Conservation (phyloP, 2,113 vertebrate species). For the Cheirogaleus medius region DNA sequence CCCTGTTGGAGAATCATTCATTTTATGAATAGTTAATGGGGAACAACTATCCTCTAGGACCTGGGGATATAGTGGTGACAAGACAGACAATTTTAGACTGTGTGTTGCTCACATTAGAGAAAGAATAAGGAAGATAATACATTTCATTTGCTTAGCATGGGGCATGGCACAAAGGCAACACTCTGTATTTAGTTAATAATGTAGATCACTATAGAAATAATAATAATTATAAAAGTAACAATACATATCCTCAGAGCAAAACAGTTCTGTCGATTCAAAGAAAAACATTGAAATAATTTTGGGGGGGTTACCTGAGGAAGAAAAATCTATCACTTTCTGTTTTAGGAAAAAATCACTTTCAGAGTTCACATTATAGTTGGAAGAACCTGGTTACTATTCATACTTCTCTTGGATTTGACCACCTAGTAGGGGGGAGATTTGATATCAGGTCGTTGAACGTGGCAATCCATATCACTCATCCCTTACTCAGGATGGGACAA, state of each 20-base stretch:
- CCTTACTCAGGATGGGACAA: background rate
- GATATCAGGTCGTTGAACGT: background rate
- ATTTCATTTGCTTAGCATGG: background rate
- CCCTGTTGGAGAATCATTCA: background rate
- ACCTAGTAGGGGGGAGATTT: background rate
- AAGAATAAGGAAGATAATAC: background rate
- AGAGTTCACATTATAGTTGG: background rate
- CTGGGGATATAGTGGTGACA: background rate
- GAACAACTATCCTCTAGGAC: background rate
- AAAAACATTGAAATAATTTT: background rate
- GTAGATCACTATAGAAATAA: background rate
- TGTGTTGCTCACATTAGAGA: background rate
- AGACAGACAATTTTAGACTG: background rate
- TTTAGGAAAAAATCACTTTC: background rate
- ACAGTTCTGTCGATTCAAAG: background rate
- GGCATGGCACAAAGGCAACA: background rate
- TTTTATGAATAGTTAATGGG: background rate
- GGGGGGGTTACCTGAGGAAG: background rate
- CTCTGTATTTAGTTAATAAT: background rate
- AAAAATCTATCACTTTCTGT: background rate
- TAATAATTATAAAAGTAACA: background rate
- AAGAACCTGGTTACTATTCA: background rate
- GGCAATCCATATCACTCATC: background rate
- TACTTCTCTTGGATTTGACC: background rate
- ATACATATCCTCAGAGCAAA: background rate